Base-by-base conservation (phyloP, 2,888 invertebrate species). In the Pristionchus arcanus region DNA sequence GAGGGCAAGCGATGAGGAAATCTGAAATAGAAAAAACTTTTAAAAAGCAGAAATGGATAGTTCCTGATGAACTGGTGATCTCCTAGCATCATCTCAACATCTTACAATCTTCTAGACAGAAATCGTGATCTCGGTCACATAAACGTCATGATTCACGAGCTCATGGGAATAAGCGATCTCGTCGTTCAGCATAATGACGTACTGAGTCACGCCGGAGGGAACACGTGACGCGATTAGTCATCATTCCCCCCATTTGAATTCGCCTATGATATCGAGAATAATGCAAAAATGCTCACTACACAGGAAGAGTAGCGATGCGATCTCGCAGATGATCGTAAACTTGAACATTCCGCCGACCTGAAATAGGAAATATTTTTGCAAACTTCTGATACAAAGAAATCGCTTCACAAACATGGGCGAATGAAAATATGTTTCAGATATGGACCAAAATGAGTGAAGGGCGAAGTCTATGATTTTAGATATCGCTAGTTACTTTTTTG, bases 271-370 rank as follows among this genome's bases (percentile, higher is more conserved):
- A n/a, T n/a, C n/a, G 66, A 37, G 34, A 34, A 3, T 9, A 71
- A 59, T 28, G 34, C 16, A 31, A 84, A 85, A 66, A 71, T n/a
- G n/a, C 71, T 49, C 0, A 87, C 87, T 71, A 31, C 49, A 42
- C 15, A 94, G 93, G 87, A 95, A 93, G 49, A 93, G 90, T 21
- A 94, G 90, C 0, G 94, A 94, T 34, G 92, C 89, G 21, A 94
- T 91, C 90, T 95, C 94, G 87, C 95, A 95, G n/a, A 94, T 91
- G 25, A 94, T 88, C 68, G 94, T 94, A 94, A 95, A 93, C 90
- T 94, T 94, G 87, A 95, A 91, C 94, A 95, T 95, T 55, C 95
- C 95, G 55, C 93, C 93, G 28, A 95, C 94, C 93, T 93, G 85
- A 84, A 5, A 9, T 3, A 42, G 42, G 42, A 42, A 42, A 42